These are phyloP conservation scores for Ctenosaura bakeri DNA, from an alignment of 2,797 vertebrate genomes.

Conservation along the genomic window DNA sequence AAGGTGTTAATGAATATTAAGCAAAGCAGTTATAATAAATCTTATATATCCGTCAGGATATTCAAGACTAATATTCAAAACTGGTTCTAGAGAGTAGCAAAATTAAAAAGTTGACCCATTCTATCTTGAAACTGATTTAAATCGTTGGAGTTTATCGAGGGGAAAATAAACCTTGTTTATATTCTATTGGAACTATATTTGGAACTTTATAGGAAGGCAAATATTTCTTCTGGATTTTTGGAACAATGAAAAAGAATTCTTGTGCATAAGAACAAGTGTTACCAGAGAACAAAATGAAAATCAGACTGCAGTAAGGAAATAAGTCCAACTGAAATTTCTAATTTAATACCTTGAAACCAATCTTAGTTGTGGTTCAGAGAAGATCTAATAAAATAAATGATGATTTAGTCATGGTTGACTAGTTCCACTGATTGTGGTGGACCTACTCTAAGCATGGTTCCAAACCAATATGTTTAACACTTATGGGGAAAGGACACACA, in stretches of 20 bases:
- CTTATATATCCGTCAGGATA: background rate
- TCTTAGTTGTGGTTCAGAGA: background rate
- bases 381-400: background rate
- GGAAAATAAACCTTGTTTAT: background rate
- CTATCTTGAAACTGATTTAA: background rate
- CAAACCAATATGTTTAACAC: background rate
- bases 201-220: background rate
- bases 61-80: background rate
- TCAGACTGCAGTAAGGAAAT: background rate
- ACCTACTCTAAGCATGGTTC: background rate
- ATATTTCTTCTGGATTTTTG: background rate
- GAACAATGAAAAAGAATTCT: background rate
- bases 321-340: background rate
- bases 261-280: background rate
- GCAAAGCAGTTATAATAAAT: background rate
- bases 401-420: background rate
- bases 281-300: slow-evolving; percentile 19
- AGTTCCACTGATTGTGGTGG: background rate
- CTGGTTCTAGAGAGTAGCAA: background rate
- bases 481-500: background rate
- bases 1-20: background rate
- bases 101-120: background rate
- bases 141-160: background rate
- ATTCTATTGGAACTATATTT: background rate
- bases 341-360: background rate